A percentile compares a stretch with the other conserved stretches of the same genome.
Evolutionary conservation across 2,888 invertebrate species (phyloP).

Genomic region (Meiosimyza platycephala): DNA sequence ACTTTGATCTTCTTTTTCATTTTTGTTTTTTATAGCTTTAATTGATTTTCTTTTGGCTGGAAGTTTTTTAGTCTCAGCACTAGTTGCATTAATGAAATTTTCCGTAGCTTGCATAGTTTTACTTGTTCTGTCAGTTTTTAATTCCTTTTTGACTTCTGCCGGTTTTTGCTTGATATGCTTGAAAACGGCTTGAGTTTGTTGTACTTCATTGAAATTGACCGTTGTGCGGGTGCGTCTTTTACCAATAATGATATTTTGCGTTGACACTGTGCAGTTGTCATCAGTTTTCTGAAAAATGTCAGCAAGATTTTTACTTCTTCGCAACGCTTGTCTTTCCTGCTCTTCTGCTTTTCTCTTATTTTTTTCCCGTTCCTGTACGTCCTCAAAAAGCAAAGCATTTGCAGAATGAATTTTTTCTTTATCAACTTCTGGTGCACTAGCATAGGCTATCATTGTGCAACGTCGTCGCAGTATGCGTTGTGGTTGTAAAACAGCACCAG

Average conservation of each 20-base stretch:
- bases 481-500: conserved; percentile 29
- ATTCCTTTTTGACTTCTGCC: background rate
- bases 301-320: conserved; percentile 46
- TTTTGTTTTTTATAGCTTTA: conserved; percentile 4
- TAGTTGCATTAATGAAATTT: background rate
- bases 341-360: conserved; percentile 41
- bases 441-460: conserved; percentile 52
- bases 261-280: conserved; percentile 62
- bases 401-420: conserved; percentile 46
- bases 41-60: background rate
- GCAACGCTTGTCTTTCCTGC: conserved; percentile 37
- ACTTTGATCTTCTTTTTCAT: conserved; percentile 47
- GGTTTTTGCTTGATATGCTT: conserved; percentile 37
- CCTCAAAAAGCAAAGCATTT: conserved; percentile 53
- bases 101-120: background rate
- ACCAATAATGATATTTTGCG: conserved; percentile 62
- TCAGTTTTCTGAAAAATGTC: conserved; percentile 54
- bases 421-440: conserved; percentile 53
- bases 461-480: conserved; percentile 46
- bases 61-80: conserved; percentile 3
- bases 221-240: conserved; percentile 57
- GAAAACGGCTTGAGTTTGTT: conserved; percentile 47
- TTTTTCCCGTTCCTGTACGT: conserved; percentile 49
- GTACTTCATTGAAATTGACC: conserved; percentile 56
- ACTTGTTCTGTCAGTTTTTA: background rate